Evolutionary conservation across 2,113 vertebrate genomes (phyloP), one percentile per base, ranked within the genome.

Genomic region (Pseudopodoces humilis): DNA sequence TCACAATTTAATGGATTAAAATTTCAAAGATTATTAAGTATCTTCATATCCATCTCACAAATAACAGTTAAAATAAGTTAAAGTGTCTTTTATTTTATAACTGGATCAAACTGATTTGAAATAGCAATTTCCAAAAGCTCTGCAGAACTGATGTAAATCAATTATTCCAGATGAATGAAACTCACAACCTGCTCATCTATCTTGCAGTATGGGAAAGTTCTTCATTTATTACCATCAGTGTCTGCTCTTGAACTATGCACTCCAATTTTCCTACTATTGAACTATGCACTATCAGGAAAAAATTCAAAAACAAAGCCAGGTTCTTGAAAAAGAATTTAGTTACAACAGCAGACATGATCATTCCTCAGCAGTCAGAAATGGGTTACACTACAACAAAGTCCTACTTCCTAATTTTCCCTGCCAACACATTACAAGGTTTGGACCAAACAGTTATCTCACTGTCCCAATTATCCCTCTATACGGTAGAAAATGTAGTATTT

Each of bases 111-210:
- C 50, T 96, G 47, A 96, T 92, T 88, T 89, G 82, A 96, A 97
- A 93, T 41, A 95, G 75, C 44, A 94, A 67, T 95, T 95, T 95
- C 67, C 84, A 93, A 88, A 87, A 96, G 83, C 56, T 93, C 47
- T 89, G 56, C 53, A 89, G 81, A 96, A 95, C 69, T 94, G 72
- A 83, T 94, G 72, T 95, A 95, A 95, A 95, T 60, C 80, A 91
- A 92, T 94, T 96, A 96, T 94, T 85, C 81, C 94, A 96, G 86
- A 90, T 11, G 52, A 97, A 88, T 74, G 62, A 94, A 96, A 52
- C 71, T 83, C 69, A 69, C 37, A 78, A 39, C 86, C 24, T 55
- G 23, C 21, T 93, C 91, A 68, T 89, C 67, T 88, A 13, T 93
- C 83, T 93, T 95, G 30, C 53, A 83, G 39, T 46, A 82, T n/a